phyloP scores from a whole-genome alignment of 2,888 invertebrate genomes.

The Diaphora mendica region DNA sequence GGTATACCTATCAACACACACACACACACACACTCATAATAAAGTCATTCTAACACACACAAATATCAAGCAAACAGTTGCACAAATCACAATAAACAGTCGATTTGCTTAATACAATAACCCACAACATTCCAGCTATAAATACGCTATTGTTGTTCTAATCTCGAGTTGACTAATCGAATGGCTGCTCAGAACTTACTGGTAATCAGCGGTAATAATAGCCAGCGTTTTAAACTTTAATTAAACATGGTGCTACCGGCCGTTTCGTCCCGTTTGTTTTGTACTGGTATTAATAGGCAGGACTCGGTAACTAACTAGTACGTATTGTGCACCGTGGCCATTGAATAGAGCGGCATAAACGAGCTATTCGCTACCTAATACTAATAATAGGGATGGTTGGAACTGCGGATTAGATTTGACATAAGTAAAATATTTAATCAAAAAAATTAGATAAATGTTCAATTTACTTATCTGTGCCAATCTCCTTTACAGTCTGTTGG shows the following conservation, averaged over 20 bases:
- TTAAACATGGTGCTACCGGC: constrained; percentile 59
- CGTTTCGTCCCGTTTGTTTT: constrained; percentile 43
- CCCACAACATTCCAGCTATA: constrained; percentile 57
- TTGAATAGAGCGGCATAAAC: constrained; percentile 14
- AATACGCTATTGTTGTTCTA: constrained; percentile 80
- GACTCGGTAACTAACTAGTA: constrained; percentile 35
- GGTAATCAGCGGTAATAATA: constrained; percentile 66
- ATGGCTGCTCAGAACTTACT: constrained; percentile 48
- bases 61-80: constrained; percentile 25
- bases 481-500: no score
- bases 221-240: constrained; percentile 54
- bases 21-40: constrained; percentile 17
- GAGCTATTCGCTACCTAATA: not conserved
- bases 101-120: constrained; percentile 71
- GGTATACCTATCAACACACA: no score
- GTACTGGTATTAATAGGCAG: constrained; percentile 44
- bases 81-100: constrained; percentile 62
- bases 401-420: not conserved
- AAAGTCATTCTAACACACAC: not conserved
- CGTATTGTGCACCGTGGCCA: constrained; percentile 22
- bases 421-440: not conserved
- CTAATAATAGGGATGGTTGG: not conserved
- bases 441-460: no score
- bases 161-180: constrained; percentile 78
- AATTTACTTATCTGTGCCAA: no score